These are phyloP conservation scores for Dipodomys spectabilis DNA, from an alignment of 2,113 vertebrate species.

Conservation along the genomic window DNA sequence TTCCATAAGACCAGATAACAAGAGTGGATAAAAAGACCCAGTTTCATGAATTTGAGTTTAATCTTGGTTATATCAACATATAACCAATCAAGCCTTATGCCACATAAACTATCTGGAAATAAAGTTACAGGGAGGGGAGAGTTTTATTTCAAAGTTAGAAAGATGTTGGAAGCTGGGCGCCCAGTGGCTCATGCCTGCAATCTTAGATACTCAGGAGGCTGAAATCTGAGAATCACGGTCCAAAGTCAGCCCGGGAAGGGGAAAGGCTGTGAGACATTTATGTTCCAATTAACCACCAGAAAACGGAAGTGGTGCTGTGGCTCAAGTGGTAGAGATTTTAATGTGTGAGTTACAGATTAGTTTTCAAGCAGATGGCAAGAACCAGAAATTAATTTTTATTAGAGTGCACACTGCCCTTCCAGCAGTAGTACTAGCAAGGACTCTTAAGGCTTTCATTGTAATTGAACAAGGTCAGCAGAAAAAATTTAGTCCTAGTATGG, in stretches of 20 bases:
- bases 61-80: neutral
- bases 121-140: fast-evolving
- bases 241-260: too few relatives aligned
- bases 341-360: neutral
- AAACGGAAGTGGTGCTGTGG: too few relatives aligned
- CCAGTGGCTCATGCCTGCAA: too few relatives aligned
- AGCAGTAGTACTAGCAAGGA: neutral
- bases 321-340: neutral
- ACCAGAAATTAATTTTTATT: neutral
- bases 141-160: neutral
- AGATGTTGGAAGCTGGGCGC: neutral
- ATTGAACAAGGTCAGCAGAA: neutral
- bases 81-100: neutral
- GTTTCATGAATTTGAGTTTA: neutral
- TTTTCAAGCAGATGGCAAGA: neutral
- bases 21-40: too few relatives aligned
- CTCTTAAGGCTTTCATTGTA: neutral
- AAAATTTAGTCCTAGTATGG: too few relatives aligned
- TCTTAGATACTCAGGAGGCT: too few relatives aligned
- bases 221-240: too few relatives aligned
- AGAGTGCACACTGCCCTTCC: neutral
- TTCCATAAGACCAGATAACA: too few relatives aligned
- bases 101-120: neutral
- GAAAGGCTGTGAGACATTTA: too few relatives aligned
- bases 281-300: too few relatives aligned